phyloP scores from a whole-genome alignment of 2,113 vertebrate genomes.

The Brachypteracias leptosomus region DNA sequence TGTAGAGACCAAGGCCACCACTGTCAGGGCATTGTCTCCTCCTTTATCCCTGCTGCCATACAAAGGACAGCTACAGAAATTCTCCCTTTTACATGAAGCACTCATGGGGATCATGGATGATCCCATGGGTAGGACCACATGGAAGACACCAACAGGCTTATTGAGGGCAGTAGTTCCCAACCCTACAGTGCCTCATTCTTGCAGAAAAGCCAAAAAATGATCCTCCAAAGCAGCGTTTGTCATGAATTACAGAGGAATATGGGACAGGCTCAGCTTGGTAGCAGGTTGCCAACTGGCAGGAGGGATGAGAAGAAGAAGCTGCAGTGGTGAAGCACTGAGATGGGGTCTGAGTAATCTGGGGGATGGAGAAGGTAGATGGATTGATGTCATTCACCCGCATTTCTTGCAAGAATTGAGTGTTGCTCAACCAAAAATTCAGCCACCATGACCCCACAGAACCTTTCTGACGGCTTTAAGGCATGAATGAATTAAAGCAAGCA shows the following conservation, averaged over 20 bases:
- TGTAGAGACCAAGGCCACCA: neutral
- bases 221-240: neutral
- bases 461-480: neutral
- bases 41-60: neutral
- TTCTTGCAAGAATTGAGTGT: neutral
- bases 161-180: neutral
- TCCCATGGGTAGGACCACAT: neutral
- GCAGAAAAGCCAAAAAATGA: neutral
- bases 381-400: neutral
- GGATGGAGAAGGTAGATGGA: neutral
- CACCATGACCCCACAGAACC: neutral
- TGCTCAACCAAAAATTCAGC: neutral
- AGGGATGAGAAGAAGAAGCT: neutral
- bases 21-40: neutral
- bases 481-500: constrained; percentile 15
- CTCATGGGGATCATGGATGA: neutral
- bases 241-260: neutral
- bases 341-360: neutral
- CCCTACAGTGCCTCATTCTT: neutral
- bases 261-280: neutral
- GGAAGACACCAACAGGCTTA: neutral
- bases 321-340: neutral
- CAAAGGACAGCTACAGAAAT: neutral
- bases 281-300: neutral
- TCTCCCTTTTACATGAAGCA: neutral